These are phyloP conservation scores for Epizoanthus stellaris DNA, from an alignment of 92 coral and sea anemone genomes.

Conservation along the genomic window DNA sequence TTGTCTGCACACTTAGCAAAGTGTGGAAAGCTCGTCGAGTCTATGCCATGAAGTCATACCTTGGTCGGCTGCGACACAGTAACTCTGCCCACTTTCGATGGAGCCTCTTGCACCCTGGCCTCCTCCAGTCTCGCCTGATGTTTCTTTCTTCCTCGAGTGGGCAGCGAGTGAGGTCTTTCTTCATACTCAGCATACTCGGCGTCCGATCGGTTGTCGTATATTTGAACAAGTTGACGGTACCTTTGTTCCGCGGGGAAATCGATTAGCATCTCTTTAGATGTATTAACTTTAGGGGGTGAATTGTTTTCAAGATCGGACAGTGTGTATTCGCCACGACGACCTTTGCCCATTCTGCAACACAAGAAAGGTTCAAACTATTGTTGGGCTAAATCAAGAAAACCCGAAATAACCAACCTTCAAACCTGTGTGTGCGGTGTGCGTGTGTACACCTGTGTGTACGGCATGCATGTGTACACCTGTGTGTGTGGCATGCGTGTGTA, in stretches of 20 bases:
- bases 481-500: no score
- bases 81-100: constrained; percentile 33
- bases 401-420: no score
- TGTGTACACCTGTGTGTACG: no score
- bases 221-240: constrained; percentile 38
- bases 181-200: constrained; percentile 35
- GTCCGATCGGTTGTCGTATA: constrained; percentile 9
- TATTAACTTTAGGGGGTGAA: constrained; percentile 8
- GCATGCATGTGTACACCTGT: no score
- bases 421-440: no score
- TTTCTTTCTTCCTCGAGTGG: constrained; percentile 35
- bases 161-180: constrained; percentile 27
- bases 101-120: constrained; percentile 10
- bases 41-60: constrained; percentile 41
- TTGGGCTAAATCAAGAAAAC: no score
- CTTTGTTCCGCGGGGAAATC: constrained; percentile 40
- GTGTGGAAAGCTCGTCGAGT: background rate
- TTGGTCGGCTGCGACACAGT: constrained; percentile 44
- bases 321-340: constrained; percentile 76
- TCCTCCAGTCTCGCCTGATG: constrained; percentile 17
- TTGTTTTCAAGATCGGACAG: constrained; percentile 69
- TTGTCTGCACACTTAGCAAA: background rate
- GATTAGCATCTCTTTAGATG: constrained; percentile 29
- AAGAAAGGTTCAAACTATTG: background rate
- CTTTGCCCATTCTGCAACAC: constrained; percentile 69